Evolutionary conservation across 2,888 invertebrate species (phyloP), one percentile per base, ranked within the genome.

Genomic region (Baccha elongata): DNA sequence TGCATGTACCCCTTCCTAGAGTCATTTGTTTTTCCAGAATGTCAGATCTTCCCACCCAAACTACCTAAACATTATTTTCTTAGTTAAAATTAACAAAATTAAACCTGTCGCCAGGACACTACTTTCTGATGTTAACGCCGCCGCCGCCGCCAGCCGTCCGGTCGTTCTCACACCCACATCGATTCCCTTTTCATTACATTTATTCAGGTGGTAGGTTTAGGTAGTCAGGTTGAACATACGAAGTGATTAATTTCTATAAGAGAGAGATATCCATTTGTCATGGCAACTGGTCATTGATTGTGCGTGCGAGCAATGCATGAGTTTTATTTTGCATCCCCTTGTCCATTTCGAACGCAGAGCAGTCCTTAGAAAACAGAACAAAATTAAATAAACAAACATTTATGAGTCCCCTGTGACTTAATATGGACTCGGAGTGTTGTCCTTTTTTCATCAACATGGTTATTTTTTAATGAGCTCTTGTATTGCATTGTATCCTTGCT

Each of bases 381-480:
- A 23, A 67, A 81, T 76, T 71, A 55, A 83, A 76, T 76, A 83
- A 72, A 76, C 67, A 83, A 72, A 60, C 48, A 35, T 40, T 83
- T 76, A 83, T 83, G 67, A 17, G 55, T 83, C 81, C 76, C 81
- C 7, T 55, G 67, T 48, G 76, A 40, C 11, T n/a, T 8, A 7
- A 8, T 23, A 5, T 23, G 23, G 3, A n/a, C n/a, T n/a, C n/a
- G n/a, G 29, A 2, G 15, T 29, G 17, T 19, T 21, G 42, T 44
- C 32, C 76, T 15, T 50, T 21, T 8, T 26, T 29, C 35, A 42
- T 37, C 32, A n/a, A 26, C 8, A 50, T 52, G 65, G 71, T 76
- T 65, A 76, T 42, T 76, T 83, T 83, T 83, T 83, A 83, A 83
- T 83, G 76, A 83, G 76, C 76, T 76, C 40, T n/a, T 42, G 53